A percentile compares a stretch with the other conserved stretches of the same genome.
phyloP scores from a whole-genome alignment of 2,113 vertebrate species.

The Tonatia bakeri region DNA sequence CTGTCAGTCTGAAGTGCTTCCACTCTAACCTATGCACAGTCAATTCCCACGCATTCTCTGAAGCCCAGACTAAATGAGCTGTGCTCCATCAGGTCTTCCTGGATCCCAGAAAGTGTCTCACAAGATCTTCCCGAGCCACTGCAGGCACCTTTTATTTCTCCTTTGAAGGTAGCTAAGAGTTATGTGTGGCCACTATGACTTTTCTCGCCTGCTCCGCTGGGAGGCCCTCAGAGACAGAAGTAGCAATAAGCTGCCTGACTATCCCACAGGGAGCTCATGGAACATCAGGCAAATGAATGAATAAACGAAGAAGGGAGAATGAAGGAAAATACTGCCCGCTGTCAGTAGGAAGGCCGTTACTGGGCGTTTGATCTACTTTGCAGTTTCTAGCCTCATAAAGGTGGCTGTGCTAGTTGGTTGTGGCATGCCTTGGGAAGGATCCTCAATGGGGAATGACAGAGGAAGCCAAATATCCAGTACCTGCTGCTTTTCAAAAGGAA shows the following conservation, averaged over 20 bases:
- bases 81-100: not conserved
- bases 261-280: not conserved
- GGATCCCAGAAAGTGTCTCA: not conserved
- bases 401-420: not conserved
- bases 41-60: not conserved
- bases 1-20: not conserved
- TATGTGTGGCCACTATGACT: not conserved
- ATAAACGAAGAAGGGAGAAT: not conserved
- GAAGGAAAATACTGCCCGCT: not conserved
- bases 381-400: not conserved
- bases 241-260: not conserved
- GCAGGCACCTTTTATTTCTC: not conserved
- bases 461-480: not conserved
- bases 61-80: not conserved
- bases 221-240: not conserved
- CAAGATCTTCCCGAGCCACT: not conserved
- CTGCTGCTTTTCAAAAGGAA: not conserved
- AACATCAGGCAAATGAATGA: not conserved
- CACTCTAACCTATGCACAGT: not conserved
- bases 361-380: not conserved
- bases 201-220: not conserved
- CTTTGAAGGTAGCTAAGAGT: not conserved
- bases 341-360: not conserved
- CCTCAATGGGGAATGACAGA: not conserved
- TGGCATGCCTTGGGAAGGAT: not conserved